phyloP scores from a whole-genome alignment of 1,140 invertebrate species.

The Lordiphosa mommai region DNA sequence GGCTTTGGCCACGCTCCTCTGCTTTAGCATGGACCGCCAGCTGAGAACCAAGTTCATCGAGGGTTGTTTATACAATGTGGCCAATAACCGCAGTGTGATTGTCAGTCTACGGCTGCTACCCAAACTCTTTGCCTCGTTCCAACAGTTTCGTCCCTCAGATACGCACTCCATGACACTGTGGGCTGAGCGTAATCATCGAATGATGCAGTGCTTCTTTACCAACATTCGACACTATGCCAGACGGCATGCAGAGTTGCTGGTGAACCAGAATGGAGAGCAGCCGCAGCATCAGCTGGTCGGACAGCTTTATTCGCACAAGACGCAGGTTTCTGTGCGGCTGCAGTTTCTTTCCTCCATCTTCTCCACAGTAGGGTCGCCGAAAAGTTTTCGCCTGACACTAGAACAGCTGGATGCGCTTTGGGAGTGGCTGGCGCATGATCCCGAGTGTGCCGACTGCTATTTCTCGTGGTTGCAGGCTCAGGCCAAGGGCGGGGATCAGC shows the following conservation, averaged over 20 bases:
- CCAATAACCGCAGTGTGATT: conserved; percentile 92
- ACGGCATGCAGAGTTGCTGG: conserved; percentile 48
- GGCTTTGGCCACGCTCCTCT: conserved; percentile 91
- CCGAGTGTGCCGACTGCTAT: conserved; percentile 92
- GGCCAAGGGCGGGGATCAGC: conserved; percentile 93
- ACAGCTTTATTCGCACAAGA: conserved; percentile 90
- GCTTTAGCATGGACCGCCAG: conserved; percentile 92
- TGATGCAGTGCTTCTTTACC: conserved; percentile 96
- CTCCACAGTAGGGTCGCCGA: conserved; percentile 93
- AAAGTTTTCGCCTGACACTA: conserved; percentile 90
- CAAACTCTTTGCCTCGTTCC: conserved; percentile 94
- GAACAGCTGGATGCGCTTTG: conserved; percentile 95
- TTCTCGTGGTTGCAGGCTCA: conserved; percentile 95
- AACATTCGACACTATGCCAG: conserved; percentile 86
- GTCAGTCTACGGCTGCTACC: conserved; percentile 93
- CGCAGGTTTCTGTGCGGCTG: conserved; percentile 93
- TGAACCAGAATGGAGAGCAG: conserved; percentile 59
- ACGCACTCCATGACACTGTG: conserved; percentile 91
- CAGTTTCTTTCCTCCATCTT: conserved; percentile 96
- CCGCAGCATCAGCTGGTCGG: conserved; percentile 43
- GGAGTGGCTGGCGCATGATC: conserved; percentile 92
- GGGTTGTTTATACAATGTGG: conserved; percentile 94
- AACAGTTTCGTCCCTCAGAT: conserved; percentile 91
- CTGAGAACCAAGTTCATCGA: conserved; percentile 97
- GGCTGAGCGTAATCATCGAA: conserved; percentile 93